Conservation (phyloP, 2,113 vertebrate genomes). For the Gnathonemus longibarbis region DNA sequence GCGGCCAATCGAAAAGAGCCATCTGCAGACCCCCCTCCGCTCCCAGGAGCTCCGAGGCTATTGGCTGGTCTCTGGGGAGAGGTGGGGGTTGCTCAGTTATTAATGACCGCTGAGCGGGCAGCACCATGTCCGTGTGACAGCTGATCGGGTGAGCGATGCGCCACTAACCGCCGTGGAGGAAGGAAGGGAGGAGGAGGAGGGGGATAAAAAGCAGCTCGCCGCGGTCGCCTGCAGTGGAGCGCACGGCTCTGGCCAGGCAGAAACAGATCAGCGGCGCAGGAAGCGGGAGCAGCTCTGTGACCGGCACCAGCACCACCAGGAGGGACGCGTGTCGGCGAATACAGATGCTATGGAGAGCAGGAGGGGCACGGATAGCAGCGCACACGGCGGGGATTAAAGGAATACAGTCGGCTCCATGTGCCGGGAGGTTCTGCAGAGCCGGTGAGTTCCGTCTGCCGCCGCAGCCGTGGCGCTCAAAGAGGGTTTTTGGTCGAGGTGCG, state of each 20-base stretch:
- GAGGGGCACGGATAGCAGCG: constrained; percentile 40
- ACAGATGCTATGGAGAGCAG: constrained; percentile 39
- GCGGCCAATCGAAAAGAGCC: constrained; percentile 68
- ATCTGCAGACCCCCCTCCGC: constrained; percentile 47
- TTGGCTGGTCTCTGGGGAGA: constrained; percentile 70
- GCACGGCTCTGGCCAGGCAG: constrained; percentile 44
- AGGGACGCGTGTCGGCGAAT: constrained; percentile 49
- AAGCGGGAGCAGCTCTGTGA: constrained; percentile 5
- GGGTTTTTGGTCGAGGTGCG: neutral
- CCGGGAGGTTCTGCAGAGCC: constrained; percentile 28
- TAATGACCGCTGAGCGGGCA: constrained; percentile 78
- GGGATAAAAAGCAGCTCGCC: constrained; percentile 50
- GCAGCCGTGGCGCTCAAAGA: neutral
- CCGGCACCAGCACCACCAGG: constrained; percentile 41
- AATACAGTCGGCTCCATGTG: constrained; percentile 40
- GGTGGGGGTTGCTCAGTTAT: constrained; percentile 65
- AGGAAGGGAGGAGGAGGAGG: constrained; percentile 52
- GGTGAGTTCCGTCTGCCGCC: constrained; percentile 49
- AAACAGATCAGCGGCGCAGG: constrained; percentile 40
- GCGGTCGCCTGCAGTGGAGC: constrained; percentile 52
- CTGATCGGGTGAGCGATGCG: constrained; percentile 64
- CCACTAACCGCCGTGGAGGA: constrained; percentile 71
- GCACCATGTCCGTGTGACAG: constrained; percentile 76
- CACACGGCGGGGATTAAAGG: constrained; percentile 50
- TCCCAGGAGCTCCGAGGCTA: constrained; percentile 54